These are phyloP conservation scores for Caenorhabditis brenneri DNA, from an alignment of 1,140 invertebrate species.

Conservation along the genomic window DNA sequence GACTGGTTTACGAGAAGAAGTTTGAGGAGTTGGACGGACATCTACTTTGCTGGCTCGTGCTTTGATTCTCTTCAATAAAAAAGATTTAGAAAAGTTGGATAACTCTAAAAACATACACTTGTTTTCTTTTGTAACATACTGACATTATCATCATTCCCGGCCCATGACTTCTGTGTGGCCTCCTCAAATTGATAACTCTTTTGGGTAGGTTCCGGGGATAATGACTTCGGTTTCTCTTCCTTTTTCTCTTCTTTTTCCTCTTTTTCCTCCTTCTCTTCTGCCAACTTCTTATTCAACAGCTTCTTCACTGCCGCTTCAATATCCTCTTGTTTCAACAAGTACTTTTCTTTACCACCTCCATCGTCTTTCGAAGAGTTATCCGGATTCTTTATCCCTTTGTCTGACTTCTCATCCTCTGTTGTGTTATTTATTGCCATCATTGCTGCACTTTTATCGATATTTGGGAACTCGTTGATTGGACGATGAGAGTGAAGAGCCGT, in stretches of 20 bases:
- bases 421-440: not conserved
- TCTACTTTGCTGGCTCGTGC: not conserved
- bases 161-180: not conserved
- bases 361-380: not conserved
- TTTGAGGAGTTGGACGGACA: not conserved
- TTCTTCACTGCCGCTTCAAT: not conserved
- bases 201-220: not conserved
- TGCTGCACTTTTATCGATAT: not conserved
- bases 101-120: not conserved
- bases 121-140: not conserved
- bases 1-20: not conserved
- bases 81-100: not conserved
- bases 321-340: not conserved
- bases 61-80: not conserved
- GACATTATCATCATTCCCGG: not conserved
- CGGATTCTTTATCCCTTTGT: not conserved
- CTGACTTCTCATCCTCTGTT: not conserved
- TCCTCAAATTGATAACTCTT: not conserved
- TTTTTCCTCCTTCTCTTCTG: not conserved
- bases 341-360: not conserved
- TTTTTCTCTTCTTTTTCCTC: slow-evolving; percentile 9
- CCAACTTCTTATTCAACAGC: not conserved
- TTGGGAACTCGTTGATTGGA: not conserved
- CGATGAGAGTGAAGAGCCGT: not conserved
- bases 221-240: not conserved